Evolutionary conservation across 2,888 invertebrate genomes (phyloP), one percentile per base, ranked within the genome.

Genomic region (Gnatocerus cornutus): DNA sequence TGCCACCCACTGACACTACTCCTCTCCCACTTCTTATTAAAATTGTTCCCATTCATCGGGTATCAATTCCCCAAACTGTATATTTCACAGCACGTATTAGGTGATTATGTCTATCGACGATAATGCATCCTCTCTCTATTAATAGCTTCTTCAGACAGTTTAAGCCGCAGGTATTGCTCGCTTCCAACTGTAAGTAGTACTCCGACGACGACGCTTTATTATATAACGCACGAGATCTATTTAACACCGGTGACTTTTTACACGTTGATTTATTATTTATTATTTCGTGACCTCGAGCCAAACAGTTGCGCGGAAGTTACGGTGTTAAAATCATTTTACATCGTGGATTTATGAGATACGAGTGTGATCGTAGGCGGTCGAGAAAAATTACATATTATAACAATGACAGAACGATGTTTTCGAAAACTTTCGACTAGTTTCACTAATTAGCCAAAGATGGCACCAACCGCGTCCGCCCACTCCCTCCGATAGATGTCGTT

Each of bases 51-150:
- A n/a, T n/a, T n/a, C n/a, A n/a, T n/a, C n/a, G n/a, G n/a, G n/a
- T n/a, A n/a, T n/a, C n/a, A n/a, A n/a, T n/a, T n/a, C n/a, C n/a
- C n/a, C n/a, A n/a, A n/a, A n/a, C n/a, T n/a, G n/a, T 59, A 59
- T 59, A 59, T 59, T 50, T 62, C 62, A 50, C 62, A 62, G 62
- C 62, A 62, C 62, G 62, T 41, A 62, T 62, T 62, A 62, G 62
- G 62, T 50, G 62, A 62, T 62, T 62, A 62, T 62, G 50, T 62
- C 62, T 50, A 62, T 62, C 37, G 48, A 27, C 37, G 50, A 50
- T 62, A 62, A 62, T 62, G 37, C 62, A 62, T 62, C 62, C 50
- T 50, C 59, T 59, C 29, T 62, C 62, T 62, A 62, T 62, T 62
- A 62, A 62, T 62, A 62, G 50, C 39, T 13, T 12, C 21, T 16